These are phyloP conservation scores for Cinara cedri DNA, from an alignment of 2,888 invertebrate species.

Conservation along the genomic window DNA sequence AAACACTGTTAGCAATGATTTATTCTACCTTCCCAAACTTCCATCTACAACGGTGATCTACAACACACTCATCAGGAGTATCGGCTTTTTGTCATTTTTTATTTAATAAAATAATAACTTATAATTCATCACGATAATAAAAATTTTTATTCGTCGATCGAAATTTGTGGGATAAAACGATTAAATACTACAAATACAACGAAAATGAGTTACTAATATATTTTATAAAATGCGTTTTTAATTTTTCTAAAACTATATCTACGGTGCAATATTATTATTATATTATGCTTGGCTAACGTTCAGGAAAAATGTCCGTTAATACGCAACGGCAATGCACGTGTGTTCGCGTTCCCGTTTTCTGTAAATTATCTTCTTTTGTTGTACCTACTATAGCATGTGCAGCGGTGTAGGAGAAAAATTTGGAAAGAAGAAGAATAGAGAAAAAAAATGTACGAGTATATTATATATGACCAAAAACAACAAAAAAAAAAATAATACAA, in stretches of 20 bases:
- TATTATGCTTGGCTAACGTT: constrained; percentile 25
- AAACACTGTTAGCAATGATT: too few relatives aligned
- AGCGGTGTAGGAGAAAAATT: constrained; percentile 14
- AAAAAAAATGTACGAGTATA: neutral
- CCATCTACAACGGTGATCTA: too few relatives aligned
- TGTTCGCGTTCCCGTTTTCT: constrained; percentile 17
- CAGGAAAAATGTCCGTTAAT: constrained; percentile 13
- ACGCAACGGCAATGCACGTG: neutral
- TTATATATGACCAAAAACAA: constrained; percentile 27
- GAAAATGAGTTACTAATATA: too few relatives aligned
- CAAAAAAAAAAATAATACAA: constrained; percentile 44
- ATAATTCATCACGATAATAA: too few relatives aligned
- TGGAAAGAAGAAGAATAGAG: neutral
- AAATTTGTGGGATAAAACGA: too few relatives aligned
- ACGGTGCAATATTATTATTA: neutral
- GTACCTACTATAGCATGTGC: neutral
- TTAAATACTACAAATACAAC: too few relatives aligned
- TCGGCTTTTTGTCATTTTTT: too few relatives aligned
- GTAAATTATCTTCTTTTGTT: constrained; percentile 51
- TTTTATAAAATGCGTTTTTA: too few relatives aligned
- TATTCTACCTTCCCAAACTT: too few relatives aligned
- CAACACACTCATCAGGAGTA: too few relatives aligned
- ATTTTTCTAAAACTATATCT: neutral
- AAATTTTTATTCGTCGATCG: too few relatives aligned
- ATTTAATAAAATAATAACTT: too few relatives aligned